A percentile compares a stretch with the other conserved stretches of the same genome.
These are phyloP conservation scores for Girardia tigrina DNA, from an alignment of 2,888 invertebrate genomes.

Conservation along the genomic window DNA sequence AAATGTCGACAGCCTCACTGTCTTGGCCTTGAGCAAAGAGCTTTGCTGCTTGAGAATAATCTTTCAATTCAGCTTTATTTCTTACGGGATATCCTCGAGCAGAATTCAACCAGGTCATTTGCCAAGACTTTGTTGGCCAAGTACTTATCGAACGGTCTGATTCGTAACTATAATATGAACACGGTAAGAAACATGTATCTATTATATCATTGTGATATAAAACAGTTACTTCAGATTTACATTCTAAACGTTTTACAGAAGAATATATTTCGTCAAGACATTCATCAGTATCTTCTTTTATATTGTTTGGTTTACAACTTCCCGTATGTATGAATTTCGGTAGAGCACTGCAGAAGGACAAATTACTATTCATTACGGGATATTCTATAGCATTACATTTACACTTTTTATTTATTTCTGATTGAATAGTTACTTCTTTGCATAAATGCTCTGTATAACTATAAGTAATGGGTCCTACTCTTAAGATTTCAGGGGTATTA, in stretches of 20 bases:
- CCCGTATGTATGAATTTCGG: constrained; percentile 25
- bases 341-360: constrained; percentile 33
- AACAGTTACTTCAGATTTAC: constrained; percentile 31
- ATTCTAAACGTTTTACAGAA: neutral
- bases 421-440: constrained; percentile 32
- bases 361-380: neutral
- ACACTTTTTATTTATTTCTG: constrained; percentile 31
- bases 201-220: constrained; percentile 37
- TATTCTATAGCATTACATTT: constrained; percentile 36
- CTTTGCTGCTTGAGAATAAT: constrained; percentile 27
- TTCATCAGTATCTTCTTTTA: neutral
- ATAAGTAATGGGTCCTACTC: neutral
- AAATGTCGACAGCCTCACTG: constrained; percentile 14
- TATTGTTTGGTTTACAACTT: constrained; percentile 9
- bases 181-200: constrained; percentile 30
- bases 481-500: constrained; percentile 24
- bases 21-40: constrained; percentile 5
- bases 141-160: constrained; percentile 32
- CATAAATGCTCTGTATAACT: constrained; percentile 32
- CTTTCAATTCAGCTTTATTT: constrained; percentile 21
- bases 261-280: constrained; percentile 21
- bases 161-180: constrained; percentile 34
- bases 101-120: constrained; percentile 33
- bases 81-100: neutral
- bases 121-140: constrained; percentile 37